A percentile compares a stretch with the other conserved stretches of the same genome.
phyloP scores from a whole-genome alignment of 1,140 invertebrate species.

The Acromyrmex heyeri region DNA sequence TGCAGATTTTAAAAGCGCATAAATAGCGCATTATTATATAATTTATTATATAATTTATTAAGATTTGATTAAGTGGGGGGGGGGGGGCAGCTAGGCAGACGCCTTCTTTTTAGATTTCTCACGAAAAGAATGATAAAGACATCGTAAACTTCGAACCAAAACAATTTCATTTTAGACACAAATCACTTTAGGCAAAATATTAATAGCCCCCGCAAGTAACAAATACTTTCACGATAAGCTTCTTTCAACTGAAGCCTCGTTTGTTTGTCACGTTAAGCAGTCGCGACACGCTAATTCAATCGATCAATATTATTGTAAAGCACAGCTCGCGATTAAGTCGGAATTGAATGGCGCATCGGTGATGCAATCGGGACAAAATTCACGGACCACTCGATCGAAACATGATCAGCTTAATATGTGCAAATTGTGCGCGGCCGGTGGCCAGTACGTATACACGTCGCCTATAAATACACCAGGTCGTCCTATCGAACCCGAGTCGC shows the following conservation, averaged over 20 bases:
- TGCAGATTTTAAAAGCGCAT: no score
- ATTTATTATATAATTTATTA: no score
- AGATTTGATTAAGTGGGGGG: no score
- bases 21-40: no score
- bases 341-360: constrained; percentile 27
- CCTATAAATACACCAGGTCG: constrained; percentile 61
- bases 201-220: background rate
- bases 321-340: background rate
- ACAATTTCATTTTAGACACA: background rate
- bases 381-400: constrained; percentile 25
- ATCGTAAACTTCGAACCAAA: background rate
- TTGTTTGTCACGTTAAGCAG: background rate
- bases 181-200: background rate
- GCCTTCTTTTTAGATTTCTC: background rate
- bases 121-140: background rate
- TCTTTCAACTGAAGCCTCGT: no score
- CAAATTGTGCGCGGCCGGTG: constrained; percentile 44
- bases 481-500: constrained; percentile 48
- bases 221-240: background rate
- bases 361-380: constrained; percentile 47
- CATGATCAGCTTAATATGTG: constrained; percentile 55
- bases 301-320: background rate
- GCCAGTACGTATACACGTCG: background rate
- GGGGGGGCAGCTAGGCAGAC: no score
- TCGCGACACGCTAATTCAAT: background rate